phyloP scores from a whole-genome alignment of 2,113 vertebrate genomes.

The Tenebrosternarchus preto region DNA sequence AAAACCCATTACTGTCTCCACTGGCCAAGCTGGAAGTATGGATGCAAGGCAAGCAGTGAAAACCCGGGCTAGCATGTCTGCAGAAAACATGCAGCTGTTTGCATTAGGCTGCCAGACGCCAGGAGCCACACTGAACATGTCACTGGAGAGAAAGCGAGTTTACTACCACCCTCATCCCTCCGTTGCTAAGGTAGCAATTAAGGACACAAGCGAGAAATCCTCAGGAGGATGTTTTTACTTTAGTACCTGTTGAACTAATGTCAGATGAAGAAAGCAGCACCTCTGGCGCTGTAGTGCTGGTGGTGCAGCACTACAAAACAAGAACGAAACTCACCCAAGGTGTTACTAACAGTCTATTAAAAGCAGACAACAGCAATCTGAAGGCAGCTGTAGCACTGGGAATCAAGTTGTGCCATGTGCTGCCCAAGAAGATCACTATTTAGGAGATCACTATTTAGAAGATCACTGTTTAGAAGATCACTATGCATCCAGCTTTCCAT shows the following conservation, averaged over 20 bases:
- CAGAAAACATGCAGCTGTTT: neutral
- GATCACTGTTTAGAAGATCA: neutral
- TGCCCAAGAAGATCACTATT: neutral
- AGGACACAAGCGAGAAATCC: conserved; percentile 1
- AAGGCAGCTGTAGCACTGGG: neutral
- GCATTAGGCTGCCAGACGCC: conserved; percentile 6
- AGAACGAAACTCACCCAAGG: neutral
- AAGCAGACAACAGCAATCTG: neutral
- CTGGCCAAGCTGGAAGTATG: conserved; percentile 12
- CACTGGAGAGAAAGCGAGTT: neutral
- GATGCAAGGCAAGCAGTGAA: conserved; percentile 10
- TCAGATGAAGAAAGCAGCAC: neutral
- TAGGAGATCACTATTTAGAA: neutral
- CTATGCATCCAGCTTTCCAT: neutral
- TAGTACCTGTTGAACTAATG: conserved; percentile 5
- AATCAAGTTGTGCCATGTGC: no score
- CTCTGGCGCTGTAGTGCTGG: no score
- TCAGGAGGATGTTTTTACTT: neutral
- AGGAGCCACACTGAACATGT: neutral
- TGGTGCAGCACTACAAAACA: no score
- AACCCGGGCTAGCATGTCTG: conserved; percentile 1
- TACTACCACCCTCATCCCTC: neutral
- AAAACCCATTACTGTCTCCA: conserved; percentile 33
- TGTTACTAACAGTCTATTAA: neutral
- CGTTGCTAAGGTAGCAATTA: conserved; percentile 15